Evolutionary conservation across 2,888 invertebrate species (phyloP).

Genomic region (Diarsia mendica): DNA sequence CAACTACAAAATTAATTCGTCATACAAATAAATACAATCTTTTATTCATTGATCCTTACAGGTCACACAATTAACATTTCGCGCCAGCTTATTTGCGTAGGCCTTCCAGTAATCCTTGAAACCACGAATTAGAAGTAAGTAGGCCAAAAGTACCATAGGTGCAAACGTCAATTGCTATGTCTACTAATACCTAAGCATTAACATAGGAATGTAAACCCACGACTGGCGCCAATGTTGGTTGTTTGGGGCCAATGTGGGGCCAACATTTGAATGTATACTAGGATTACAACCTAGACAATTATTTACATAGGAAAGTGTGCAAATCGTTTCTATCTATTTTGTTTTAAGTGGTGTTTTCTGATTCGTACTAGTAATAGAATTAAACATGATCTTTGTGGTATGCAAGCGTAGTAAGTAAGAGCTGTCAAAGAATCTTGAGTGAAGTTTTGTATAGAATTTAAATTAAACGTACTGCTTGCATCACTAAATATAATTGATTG

Average conservation of each 20-base stretch:
- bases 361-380: conserved; percentile 23
- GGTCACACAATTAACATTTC: conserved; percentile 48
- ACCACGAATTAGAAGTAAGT: conserved; percentile 60
- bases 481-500: not conserved
- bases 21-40: conserved; percentile 39
- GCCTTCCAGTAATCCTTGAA: conserved; percentile 63
- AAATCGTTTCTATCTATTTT: conserved; percentile 40
- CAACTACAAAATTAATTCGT: conserved; percentile 10
- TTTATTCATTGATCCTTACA: conserved; percentile 45
- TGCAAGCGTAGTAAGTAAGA: not conserved
- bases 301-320: conserved; percentile 62
- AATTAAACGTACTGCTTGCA: conserved; percentile 1
- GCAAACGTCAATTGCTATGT: conserved; percentile 44
- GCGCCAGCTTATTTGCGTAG: conserved; percentile 61
- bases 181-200: conserved; percentile 51
- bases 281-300: conserved; percentile 30
- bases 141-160: conserved; percentile 65
- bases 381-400: conserved; percentile 31
- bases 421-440: conserved; percentile 21
- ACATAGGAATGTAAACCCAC: conserved; percentile 59
- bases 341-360: conserved; percentile 41
- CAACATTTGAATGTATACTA: conserved; percentile 56
- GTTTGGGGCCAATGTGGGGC: not conserved
- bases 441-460: not conserved
- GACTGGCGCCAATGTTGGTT: conserved; percentile 53